phyloP scores from a whole-genome alignment of 2,888 invertebrate species.

The Syrphus vitripennis region DNA sequence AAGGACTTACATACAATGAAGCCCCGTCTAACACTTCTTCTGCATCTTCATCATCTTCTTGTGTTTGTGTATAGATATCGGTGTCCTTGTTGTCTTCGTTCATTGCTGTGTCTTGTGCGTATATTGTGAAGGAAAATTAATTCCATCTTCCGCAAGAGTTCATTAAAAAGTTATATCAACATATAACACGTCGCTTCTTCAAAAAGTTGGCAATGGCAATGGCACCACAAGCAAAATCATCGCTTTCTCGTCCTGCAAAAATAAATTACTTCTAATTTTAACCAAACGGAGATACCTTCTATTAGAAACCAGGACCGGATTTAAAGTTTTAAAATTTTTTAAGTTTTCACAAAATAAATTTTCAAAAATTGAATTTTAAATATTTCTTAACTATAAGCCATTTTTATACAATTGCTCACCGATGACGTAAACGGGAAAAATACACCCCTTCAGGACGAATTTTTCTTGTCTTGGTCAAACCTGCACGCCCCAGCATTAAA shows the following conservation, averaged over 20 bases:
- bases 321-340: no score
- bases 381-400: no score
- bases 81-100: neutral
- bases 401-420: no score
- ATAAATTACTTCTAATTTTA: constrained; percentile 22
- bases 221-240: neutral
- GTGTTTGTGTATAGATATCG: neutral
- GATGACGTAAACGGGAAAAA: no score
- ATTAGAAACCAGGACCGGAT: neutral
- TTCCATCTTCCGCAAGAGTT: constrained; percentile 62
- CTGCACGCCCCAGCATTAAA: no score
- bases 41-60: neutral
- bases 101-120: constrained; percentile 56
- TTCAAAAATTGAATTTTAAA: no score
- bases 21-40: constrained; percentile 22
- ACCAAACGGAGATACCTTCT: neutral
- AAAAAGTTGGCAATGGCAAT: constrained; percentile 36
- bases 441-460: no score
- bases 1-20: constrained; percentile 34
- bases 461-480: no score
- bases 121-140: constrained; percentile 55
- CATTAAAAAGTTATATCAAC: constrained; percentile 63
- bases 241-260: neutral
- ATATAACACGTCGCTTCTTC: constrained; percentile 17
- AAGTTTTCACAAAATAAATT: no score